Base-by-base conservation (phyloP, 2,797 vertebrate genomes). In the Tenualosa thibaudeaui region DNA sequence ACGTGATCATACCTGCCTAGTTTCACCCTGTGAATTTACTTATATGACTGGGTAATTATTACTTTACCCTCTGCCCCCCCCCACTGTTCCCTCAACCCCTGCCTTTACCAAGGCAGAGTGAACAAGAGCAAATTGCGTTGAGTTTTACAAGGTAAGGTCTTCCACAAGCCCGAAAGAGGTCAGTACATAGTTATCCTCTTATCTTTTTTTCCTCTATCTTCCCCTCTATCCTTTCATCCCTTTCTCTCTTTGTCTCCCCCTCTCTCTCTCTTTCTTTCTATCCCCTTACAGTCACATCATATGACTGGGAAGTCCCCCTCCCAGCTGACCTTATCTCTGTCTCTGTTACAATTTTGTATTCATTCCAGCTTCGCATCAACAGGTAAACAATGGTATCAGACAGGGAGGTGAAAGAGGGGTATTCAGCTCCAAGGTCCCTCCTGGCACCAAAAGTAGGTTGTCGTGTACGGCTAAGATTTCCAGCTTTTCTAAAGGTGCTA, bases 391-490 rank as follows among this genome's bases (percentile, higher is more conserved):
- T 91, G 83, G 62, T n/a, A 19, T n/a, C 68, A 83, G 84, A 56
- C 81, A 17, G 83, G 62, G 82, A 10, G 46, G 81, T 81, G 84
- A 75, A 84, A 17, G 83, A 58, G 83, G 8, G 71, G 84, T 40
- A 51, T 89, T 91, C 88, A 89, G 82, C 84, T 40, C 68, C 87
- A 9, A 22, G 84, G 81, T 87, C 88, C 88, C 89, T 22, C 81
- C 3, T 40, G 89, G 88, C 85, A 85, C 60, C 82, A 84, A 87
- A 92, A 92, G 89, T 90, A 85, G 92, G 90, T 90, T 91, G 87
- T 85, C 68, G 83, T 84, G 87, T 75, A 86, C 87, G 81, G 87
- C 82, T 93, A 90, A 88, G 83, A 90, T 93, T 93, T 94, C 93
- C 91, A 68, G n/a, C 88, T 53, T 46, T 83, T 86, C 88, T 84